A percentile compares a stretch with the other conserved stretches of the same genome.
Evolutionary conservation across 2,797 vertebrate species (phyloP).

Genomic region (Rhinoraja longicauda): DNA sequence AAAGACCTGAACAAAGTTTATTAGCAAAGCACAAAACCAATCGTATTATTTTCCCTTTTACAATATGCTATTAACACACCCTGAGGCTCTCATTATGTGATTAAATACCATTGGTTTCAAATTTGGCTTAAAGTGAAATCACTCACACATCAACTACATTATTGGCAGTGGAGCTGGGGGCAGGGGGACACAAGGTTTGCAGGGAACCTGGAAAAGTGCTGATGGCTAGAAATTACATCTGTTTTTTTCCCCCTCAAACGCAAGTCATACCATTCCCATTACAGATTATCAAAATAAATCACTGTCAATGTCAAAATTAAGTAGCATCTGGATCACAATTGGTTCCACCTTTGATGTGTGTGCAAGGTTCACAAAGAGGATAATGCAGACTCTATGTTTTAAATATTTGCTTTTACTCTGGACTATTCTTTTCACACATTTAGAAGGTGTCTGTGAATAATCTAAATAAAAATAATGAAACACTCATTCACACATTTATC

Average conservation of each 20-base stretch:
- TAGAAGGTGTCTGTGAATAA: background rate
- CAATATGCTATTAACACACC: constrained; percentile 18
- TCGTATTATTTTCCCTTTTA: background rate
- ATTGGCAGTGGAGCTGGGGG: too few species aligned
- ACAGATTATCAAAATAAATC: constrained; percentile 23
- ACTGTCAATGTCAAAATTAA: constrained; percentile 20
- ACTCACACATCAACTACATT: background rate
- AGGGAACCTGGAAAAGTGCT: background rate
- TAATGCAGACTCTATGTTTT: background rate
- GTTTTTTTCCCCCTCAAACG: background rate
- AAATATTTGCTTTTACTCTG: background rate
- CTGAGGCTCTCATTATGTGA: constrained; percentile 22
- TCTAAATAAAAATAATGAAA: background rate
- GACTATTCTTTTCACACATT: background rate
- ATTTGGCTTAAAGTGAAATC: background rate
- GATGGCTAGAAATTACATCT: constrained; percentile 19
- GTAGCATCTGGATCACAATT: constrained; percentile 30
- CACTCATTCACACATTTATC: background rate
- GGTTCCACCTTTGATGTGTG: constrained; percentile 28
- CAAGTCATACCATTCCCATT: constrained; percentile 24
- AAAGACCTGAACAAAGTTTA: constrained; percentile 15
- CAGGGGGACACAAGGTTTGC: too few species aligned
- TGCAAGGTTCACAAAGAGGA: constrained; percentile 21
- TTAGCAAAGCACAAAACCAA: background rate
- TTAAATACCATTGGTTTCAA: constrained; percentile 21